phyloP scores from a whole-genome alignment of 2,888 invertebrate species.

The Netelia inedita region DNA sequence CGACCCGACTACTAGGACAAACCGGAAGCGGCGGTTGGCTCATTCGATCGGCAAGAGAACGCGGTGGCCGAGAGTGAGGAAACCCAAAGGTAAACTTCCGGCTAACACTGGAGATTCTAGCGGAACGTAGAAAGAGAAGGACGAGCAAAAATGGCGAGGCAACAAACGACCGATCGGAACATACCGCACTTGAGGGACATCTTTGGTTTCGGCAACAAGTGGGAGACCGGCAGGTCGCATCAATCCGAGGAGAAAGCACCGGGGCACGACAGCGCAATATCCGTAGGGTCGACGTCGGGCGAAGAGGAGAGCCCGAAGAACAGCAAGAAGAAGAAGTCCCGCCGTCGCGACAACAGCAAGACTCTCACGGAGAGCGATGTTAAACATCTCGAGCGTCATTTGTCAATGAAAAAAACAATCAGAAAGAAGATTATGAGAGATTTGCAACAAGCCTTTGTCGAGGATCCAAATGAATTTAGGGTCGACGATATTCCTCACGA shows the following conservation, averaged over 20 bases:
- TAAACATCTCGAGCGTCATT: slow-evolving; percentile 91
- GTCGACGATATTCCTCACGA: slow-evolving; percentile 90
- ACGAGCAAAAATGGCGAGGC: slow-evolving; percentile 77
- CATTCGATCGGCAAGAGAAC: background rate
- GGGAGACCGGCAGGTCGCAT: slow-evolving; percentile 79
- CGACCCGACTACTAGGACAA: background rate
- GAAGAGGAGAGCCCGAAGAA: slow-evolving; percentile 85
- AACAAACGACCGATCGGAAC: slow-evolving; percentile 89
- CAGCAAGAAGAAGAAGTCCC: slow-evolving; percentile 87
- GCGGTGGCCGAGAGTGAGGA: background rate
- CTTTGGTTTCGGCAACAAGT: slow-evolving; percentile 88
- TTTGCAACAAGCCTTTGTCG: slow-evolving; percentile 91
- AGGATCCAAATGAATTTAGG: slow-evolving; percentile 90
- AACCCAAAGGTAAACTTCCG: slow-evolving; percentile 4
- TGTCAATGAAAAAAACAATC: slow-evolving; percentile 95
- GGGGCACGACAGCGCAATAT: slow-evolving; percentile 84
- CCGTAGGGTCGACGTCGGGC: slow-evolving; percentile 84
- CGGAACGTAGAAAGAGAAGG: background rate
- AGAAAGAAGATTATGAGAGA: slow-evolving; percentile 94
- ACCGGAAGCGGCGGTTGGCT: slow-evolving; percentile 45
- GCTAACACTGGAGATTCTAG: background rate
- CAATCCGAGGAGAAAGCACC: slow-evolving; percentile 81
- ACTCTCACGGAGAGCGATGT: slow-evolving; percentile 89
- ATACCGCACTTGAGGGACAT: slow-evolving; percentile 92
- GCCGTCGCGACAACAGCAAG: slow-evolving; percentile 90